Base-by-base conservation (phyloP, 2,797 vertebrate species). In the Ispidina picta region DNA sequence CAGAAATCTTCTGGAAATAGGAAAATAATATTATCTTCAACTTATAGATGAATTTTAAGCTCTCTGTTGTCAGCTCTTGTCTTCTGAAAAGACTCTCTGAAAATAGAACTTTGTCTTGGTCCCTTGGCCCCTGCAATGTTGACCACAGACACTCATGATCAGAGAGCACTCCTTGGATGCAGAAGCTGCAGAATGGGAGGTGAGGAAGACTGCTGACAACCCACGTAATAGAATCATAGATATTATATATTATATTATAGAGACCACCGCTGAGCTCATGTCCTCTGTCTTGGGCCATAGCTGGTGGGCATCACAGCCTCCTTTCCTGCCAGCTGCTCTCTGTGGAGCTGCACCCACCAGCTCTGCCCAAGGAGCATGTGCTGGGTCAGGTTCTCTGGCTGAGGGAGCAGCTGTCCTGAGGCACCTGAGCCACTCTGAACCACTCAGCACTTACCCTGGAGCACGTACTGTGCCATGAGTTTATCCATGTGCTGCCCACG, bases 221-320 rank as follows among this genome's bases (percentile, higher is more conserved):
- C 8, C 51, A 22, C 1, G 0, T 1, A 35, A 31, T 23, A 2
- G n/a, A n/a, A n/a, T n/a, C n/a, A n/a, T n/a, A n/a, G n/a, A n/a
- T n/a, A n/a, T n/a, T n/a, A n/a, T n/a, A n/a, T n/a, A n/a, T n/a
- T n/a, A n/a, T n/a, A n/a, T n/a, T n/a, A n/a, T n/a, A n/a, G 0
- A 65, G 26, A 33, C 21, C 29, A 31, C 22, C 16, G 37, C 0
- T 1, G 62, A 81, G 58, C 8, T 14, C 8, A 4, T 2, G 6
- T 37, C 58, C 35, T 62, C 59, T 83, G 37, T 5, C 54, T 86
- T 2, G 0, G 23, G 9, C 41, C 62, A 10, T 10, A 41, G 33
- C 23, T 7, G 18, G 23, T 13, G 16, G 28, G 9, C 33, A 43
- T 51, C 54, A 60, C 49, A 72, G 33, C 37, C 26, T 51, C 33